These are phyloP conservation scores for Steinernema feltiae DNA, from an alignment of 1,140 invertebrate genomes.

Conservation along the genomic window DNA sequence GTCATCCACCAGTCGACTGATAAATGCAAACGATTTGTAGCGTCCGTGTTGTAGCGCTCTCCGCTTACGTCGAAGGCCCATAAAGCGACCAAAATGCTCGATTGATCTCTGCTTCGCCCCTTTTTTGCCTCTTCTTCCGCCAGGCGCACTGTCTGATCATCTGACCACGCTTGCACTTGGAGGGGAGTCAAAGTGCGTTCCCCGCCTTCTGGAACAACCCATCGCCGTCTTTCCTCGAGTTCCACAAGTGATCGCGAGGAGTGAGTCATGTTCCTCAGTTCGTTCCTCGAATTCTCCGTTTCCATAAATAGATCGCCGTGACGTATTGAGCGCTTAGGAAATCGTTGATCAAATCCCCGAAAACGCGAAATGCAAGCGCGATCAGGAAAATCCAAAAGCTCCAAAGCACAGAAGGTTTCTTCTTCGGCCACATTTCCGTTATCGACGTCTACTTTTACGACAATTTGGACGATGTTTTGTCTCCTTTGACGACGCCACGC, in stretches of 20 bases:
- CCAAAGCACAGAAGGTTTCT: neutral
- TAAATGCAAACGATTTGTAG: slow-evolving; percentile 15
- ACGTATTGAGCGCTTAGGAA: too few relatives aligned
- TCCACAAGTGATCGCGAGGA: neutral
- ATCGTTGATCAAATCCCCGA: neutral
- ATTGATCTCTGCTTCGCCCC: neutral
- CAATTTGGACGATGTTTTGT: neutral
- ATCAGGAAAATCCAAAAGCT: neutral
- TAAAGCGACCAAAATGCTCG: neutral
- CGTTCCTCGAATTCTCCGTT: too few relatives aligned
- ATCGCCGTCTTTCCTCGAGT: neutral
- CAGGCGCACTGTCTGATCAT: too few relatives aligned
- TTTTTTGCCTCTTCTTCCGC: neutral
- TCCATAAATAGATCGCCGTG: too few relatives aligned
- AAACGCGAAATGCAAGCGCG: neutral
- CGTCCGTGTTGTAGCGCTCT: neutral
- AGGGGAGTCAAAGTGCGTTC: too few relatives aligned
- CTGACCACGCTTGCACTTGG: too few relatives aligned
- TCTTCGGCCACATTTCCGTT: neutral
- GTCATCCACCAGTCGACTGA: neutral
- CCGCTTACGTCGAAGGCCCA: neutral
- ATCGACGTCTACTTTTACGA: neutral
- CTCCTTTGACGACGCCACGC: neutral
- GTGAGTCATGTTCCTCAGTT: too few relatives aligned
- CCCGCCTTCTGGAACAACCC: too few relatives aligned